Percentiles rank a stretch among this genome's conserved stretches.
Conservation (phyloP, 53 echinoderm and acorn worm species). For the Zoroaster sp. region DNA sequence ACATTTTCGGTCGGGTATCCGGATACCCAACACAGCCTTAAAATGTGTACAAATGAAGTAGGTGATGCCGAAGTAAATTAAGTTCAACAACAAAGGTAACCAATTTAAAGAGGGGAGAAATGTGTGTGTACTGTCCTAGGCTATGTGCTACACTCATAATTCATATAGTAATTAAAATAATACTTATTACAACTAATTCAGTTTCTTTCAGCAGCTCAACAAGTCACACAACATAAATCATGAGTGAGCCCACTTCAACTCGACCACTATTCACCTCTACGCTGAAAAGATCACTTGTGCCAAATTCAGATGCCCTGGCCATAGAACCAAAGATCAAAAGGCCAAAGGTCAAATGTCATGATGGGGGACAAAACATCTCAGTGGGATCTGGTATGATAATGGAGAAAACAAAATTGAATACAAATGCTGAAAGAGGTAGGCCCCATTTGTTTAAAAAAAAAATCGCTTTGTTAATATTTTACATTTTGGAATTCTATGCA, state of each 20-base stretch:
- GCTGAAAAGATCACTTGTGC: not conserved
- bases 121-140: too few relatives aligned
- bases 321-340: constrained; percentile 16
- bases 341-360: constrained; percentile 4
- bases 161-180: too few relatives aligned
- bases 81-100: too few relatives aligned
- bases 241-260: not conserved
- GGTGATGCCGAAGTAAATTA: too few relatives aligned
- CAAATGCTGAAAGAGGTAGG: not conserved
- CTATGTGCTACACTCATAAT: too few relatives aligned
- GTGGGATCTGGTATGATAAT: not conserved
- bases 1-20: too few relatives aligned
- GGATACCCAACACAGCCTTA: too few relatives aligned
- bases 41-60: too few relatives aligned
- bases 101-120: too few relatives aligned
- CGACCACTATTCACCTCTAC: constrained; percentile 2
- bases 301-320: not conserved
- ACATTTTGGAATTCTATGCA: not conserved
- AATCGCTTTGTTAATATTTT: too few relatives aligned
- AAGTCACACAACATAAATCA: not conserved
- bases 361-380: not conserved
- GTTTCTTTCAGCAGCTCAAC: not conserved
- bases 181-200: too few relatives aligned
- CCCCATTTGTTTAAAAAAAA: not conserved
- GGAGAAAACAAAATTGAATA: not conserved